Evolutionary conservation across 1,140 invertebrate species (phyloP).

Genomic region (Diploscapter pachys): DNA sequence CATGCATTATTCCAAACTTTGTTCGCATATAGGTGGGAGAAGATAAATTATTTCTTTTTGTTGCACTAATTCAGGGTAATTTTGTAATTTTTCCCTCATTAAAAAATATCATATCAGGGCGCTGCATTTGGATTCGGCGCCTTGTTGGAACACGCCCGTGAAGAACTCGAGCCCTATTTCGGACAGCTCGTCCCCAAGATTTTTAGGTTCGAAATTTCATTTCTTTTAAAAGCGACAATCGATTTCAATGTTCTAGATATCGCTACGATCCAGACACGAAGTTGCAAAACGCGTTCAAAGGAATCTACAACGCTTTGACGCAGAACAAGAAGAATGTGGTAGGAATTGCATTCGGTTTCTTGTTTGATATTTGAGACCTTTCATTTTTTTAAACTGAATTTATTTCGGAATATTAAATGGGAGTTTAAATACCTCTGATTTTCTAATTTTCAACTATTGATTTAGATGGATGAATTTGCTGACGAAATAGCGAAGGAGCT

Average conservation of each 20-base stretch:
- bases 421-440: no score
- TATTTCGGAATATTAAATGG: no score
- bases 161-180: conserved; percentile 76
- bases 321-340: conserved; percentile 77
- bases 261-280: conserved; percentile 83
- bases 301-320: conserved; percentile 84
- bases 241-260: conserved; percentile 60
- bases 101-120: conserved; percentile 63
- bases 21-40: no score
- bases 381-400: no score
- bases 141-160: conserved; percentile 75
- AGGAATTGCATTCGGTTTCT: neutral
- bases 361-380: neutral
- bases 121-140: conserved; percentile 85
- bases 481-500: conserved; percentile 80
- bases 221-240: neutral
- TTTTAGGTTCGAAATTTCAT: conserved; percentile 63
- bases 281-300: conserved; percentile 83
- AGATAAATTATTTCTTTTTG: no score
- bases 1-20: no score
- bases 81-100: conserved; percentile 23
- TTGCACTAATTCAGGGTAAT: neutral
- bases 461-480: conserved; percentile 74
- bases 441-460: neutral
- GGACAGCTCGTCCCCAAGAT: conserved; percentile 81